Base-by-base conservation (phyloP, 2,888 invertebrate species). In the Rhodophaea formosa region DNA sequence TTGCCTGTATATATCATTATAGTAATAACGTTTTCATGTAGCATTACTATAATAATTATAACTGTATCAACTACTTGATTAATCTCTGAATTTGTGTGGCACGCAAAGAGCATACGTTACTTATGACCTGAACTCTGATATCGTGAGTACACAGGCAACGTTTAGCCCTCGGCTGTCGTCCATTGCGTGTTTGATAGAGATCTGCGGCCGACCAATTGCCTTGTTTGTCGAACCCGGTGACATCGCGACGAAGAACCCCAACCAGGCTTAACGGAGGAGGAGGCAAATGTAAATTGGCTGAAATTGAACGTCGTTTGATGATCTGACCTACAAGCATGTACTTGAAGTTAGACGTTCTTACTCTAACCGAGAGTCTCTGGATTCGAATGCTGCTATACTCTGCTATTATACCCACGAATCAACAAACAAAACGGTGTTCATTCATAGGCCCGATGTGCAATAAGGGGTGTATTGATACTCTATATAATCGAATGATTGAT, bases 151-250 rank as follows among this genome's bases (percentile, higher is more conserved):
- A 55, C 60, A 61, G 57, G 62, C 57, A 56, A 68, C 49, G 56
- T 29, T 47, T 56, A 49, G 56, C 15, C 56, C 29, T 56, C 30
- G 14, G 42, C 66, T 65, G 70, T 65, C 69, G 70, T 73, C 74
- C 72, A 65, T 77, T 66, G 80, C 79, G 79, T 80, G 81, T 70
- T 69, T 65, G 87, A 87, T 88, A 79, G 76, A 70, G 67, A 87
- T 88, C 86, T 79, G 75, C 75, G 70, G 68, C 69, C 74, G 69
- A 76, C 81, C 86, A 84, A 86, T 86, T 85, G 86, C 84, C 86
- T 83, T 84, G 86, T 88, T 85, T 86, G 87, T 86, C 81, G 77
- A 78, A 70, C 74, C 71, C 64, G 60, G 61, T 57, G 59, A 66
- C 65, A 65, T 64, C 65, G 63, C 66, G 59, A 63, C 65, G 59